phyloP scores from a whole-genome alignment of 2,888 invertebrate species.

The Ectemnius cavifrons region DNA sequence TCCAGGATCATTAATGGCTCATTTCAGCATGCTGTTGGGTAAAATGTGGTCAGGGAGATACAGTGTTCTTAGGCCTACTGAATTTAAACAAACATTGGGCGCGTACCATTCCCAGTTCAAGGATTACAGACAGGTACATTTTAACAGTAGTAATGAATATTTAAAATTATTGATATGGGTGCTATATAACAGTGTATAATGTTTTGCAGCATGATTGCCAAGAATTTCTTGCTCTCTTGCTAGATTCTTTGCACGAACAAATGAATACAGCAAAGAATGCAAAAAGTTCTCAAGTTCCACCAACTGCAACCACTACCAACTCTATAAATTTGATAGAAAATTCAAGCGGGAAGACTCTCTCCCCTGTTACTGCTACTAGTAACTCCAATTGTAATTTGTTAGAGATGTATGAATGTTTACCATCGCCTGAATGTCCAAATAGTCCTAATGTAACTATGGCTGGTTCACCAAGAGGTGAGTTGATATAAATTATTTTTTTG shows the following conservation, averaged over 20 bases:
- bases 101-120: constrained; percentile 82
- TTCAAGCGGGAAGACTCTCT: constrained; percentile 59
- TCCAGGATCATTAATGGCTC: constrained; percentile 78
- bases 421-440: constrained; percentile 71
- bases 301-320: constrained; percentile 71
- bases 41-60: constrained; percentile 82
- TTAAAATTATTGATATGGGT: too few species aligned
- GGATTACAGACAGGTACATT: constrained; percentile 81
- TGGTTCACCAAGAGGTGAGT: constrained; percentile 73
- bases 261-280: constrained; percentile 77
- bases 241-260: constrained; percentile 83
- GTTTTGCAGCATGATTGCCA: constrained; percentile 82
- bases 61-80: constrained; percentile 79
- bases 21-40: constrained; percentile 79
- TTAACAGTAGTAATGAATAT: neutral
- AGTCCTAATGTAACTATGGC: constrained; percentile 74
- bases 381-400: constrained; percentile 63
- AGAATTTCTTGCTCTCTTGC: constrained; percentile 82
- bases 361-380: constrained; percentile 66
- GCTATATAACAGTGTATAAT: neutral
- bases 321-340: constrained; percentile 66
- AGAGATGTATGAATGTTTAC: constrained; percentile 68
- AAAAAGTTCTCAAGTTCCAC: constrained; percentile 69
- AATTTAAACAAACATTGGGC: constrained; percentile 82
- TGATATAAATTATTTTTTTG: neutral